Evolutionary conservation across 2,113 vertebrate genomes (phyloP).

Genomic region (Cyprinus carpio): DNA sequence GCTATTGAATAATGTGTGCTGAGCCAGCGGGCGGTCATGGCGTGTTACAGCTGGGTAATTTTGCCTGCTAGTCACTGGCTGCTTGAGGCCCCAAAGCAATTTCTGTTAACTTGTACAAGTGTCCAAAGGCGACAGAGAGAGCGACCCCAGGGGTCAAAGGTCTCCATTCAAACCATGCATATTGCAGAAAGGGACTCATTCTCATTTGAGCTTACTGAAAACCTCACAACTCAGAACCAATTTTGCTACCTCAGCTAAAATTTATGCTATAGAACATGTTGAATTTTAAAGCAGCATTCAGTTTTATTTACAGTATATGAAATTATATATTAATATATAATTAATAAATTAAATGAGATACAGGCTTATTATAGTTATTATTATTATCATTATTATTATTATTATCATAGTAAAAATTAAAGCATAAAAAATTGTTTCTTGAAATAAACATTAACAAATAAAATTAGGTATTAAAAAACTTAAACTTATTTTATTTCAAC

Average conservation of each 20-base stretch:
- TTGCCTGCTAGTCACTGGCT: constrained; percentile 67
- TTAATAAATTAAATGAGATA: too few species aligned
- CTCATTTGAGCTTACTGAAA: not conserved
- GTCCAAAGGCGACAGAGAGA: constrained; percentile 16
- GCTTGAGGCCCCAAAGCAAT: constrained; percentile 50
- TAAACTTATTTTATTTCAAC: too few species aligned
- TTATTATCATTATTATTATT: too few species aligned
- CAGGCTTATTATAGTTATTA: too few species aligned
- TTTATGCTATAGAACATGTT: not conserved
- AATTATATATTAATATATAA: too few species aligned
- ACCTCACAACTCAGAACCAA: too few species aligned
- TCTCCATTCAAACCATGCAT: not conserved
- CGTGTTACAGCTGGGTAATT: constrained; percentile 64
- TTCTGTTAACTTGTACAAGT: not conserved
- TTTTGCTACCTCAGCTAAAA: not conserved
- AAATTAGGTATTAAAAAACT: too few species aligned
- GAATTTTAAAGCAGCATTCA: not conserved
- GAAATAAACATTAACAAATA: too few species aligned
- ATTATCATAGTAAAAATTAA: too few species aligned
- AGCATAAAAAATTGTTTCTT: too few species aligned
- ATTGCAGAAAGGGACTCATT: not conserved
- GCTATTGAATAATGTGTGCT: constrained; percentile 54
- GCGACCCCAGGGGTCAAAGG: constrained; percentile 30
- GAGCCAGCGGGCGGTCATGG: constrained; percentile 46
- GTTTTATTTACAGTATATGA: not conserved